Conservation (phyloP, 2,888 invertebrate species). For the Platynereis dumerilii region DNA sequence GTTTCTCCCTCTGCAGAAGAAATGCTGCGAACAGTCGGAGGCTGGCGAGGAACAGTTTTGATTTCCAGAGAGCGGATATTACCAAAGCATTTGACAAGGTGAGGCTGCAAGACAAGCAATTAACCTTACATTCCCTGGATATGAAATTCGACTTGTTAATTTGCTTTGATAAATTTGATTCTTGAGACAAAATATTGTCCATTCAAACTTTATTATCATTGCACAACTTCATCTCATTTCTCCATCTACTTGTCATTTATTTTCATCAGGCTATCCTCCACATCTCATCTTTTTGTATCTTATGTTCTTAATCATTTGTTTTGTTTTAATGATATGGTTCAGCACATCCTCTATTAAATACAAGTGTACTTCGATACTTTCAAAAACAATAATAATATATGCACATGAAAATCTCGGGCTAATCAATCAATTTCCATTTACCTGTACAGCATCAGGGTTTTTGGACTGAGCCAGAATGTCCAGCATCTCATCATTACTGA, state of each 20-base stretch:
- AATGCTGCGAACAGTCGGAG: conserved; percentile 59
- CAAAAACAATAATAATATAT: too few species aligned
- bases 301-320: too few species aligned
- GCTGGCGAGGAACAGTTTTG: conserved; percentile 52
- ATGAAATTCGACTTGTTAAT: too few species aligned
- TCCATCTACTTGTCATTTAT: too few species aligned
- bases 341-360: too few species aligned
- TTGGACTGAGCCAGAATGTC: conserved; percentile 63
- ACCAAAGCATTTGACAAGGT: conserved; percentile 63
- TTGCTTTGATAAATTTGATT: neutral
- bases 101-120: conserved; percentile 47
- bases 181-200: neutral
- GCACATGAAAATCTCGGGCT: conserved; percentile 2
- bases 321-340: too few species aligned
- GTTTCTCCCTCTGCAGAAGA: conserved; percentile 60
- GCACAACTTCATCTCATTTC: too few species aligned
- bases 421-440: conserved; percentile 32
- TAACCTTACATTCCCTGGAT: too few species aligned
- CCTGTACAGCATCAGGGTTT: conserved; percentile 62
- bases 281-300: too few species aligned
- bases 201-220: neutral
- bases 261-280: too few species aligned
- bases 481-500: conserved; percentile 62
- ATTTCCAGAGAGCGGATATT: conserved; percentile 61
- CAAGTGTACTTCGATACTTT: too few species aligned